Evolutionary conservation across 2,113 vertebrate species (phyloP), one percentile per base, ranked within the genome.

Genomic region (Oxyruncus cristatus): DNA sequence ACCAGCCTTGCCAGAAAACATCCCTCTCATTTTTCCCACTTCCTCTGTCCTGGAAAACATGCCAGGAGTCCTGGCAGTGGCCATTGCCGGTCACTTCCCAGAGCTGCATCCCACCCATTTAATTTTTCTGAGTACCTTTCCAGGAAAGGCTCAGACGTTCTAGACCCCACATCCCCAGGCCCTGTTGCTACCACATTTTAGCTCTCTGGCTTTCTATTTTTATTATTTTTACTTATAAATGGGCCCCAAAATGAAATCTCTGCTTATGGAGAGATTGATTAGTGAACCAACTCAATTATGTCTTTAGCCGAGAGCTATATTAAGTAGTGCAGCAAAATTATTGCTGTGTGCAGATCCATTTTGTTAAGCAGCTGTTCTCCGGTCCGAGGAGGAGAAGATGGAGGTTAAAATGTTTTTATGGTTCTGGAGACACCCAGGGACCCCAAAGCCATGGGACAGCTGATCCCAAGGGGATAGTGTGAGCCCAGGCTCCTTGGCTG

Each of bases 281-380:
- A 98, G 98, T 97, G 97, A 98, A 97, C 97, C 97, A 97, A 97
- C 98, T 98, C 98, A 98, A 98, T 98, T 98, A 98, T 97, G 97
- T 97, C 98, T 97, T 97, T 98, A 97, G 98, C 98, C 95, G 77
- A 96, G 98, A 98, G 98, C 98, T 98, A 96, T 98, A 97, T 98
- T 98, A 98, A 98, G 97, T 96, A 98, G 97, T 97, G 97, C 98
- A 98, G 97, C 96, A 97, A 85, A 97, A 97, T 97, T 95, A 97
- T 96, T 96, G 97, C 93, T 88, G 91, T 95, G 97, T 81, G 96
- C 96, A 97, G 96, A 97, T 98, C 97, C 97, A 97, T 97, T 98
- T 98, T 98, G 97, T 98, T 62, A 55, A 97, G 93, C 98, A 98
- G 97, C 97, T 98, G 98, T 95, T 98, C 19, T 6, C 79, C 41